phyloP scores from a whole-genome alignment of 2,797 vertebrate genomes.

The Hapalemur alaotrensis region DNA sequence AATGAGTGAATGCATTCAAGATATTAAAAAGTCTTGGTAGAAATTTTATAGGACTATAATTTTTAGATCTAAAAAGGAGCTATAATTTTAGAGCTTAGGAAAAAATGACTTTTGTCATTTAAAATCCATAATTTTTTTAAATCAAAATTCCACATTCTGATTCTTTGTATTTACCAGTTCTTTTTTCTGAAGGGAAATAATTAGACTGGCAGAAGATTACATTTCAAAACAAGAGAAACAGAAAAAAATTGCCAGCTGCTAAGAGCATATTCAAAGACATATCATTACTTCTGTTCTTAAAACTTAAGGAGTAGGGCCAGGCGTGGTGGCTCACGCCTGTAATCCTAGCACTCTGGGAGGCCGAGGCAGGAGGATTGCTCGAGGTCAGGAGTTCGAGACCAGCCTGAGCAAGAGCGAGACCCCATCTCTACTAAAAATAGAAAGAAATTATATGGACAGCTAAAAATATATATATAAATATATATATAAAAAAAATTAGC shows the following conservation, averaged over 20 bases:
- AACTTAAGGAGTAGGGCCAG: not conserved
- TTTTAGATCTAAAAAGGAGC: not conserved
- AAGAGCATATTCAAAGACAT: not conserved
- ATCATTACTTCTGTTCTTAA: constrained; percentile 1
- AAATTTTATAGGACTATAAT: not conserved
- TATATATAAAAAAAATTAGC: no score
- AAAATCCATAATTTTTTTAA: not conserved
- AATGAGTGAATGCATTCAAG: not conserved
- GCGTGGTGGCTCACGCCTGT: no score
- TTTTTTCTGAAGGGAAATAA: not conserved
- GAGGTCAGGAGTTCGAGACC: no score
- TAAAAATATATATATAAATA: no score
- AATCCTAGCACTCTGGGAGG: no score
- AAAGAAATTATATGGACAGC: no score
- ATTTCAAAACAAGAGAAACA: not conserved
- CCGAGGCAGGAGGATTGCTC: no score
- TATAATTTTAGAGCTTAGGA: not conserved
- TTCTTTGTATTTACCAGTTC: not conserved
- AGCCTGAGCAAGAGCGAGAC: no score
- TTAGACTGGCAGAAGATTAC: not conserved
- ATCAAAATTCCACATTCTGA: not conserved
- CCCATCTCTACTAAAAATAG: no score
- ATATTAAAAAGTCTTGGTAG: not conserved
- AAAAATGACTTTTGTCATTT: not conserved
- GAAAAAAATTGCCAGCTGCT: not conserved